Conservation (phyloP, 2,888 invertebrate species). For the Drepana falcataria region DNA sequence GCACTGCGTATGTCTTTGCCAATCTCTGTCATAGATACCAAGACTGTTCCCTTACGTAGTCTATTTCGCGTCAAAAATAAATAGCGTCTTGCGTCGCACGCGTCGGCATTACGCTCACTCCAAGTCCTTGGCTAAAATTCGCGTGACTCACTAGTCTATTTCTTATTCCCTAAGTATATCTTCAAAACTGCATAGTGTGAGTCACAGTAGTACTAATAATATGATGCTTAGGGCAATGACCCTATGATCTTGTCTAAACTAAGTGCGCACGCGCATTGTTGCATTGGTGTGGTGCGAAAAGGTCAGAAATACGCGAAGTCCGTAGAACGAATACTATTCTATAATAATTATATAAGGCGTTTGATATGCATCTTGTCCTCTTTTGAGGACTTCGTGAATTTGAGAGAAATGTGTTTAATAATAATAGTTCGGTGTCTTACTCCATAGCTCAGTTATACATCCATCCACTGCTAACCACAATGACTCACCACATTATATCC, state of each 20-base stretch:
- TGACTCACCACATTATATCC: no score
- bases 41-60: slow-evolving; percentile 20
- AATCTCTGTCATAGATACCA: neutral
- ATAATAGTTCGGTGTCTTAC: no score
- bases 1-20: neutral
- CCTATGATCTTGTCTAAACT: slow-evolving; percentile 48
- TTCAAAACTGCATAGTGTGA: slow-evolving; percentile 69
- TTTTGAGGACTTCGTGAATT: no score
- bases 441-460: no score
- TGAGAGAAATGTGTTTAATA: no score
- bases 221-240: slow-evolving; percentile 52
- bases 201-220: slow-evolving; percentile 46
- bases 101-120: slow-evolving; percentile 25
- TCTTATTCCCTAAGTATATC: slow-evolving; percentile 74
- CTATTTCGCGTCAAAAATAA: slow-evolving; percentile 35
- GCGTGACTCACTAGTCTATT: slow-evolving; percentile 66
- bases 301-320: neutral
- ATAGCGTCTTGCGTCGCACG: slow-evolving; percentile 32
- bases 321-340: no score
- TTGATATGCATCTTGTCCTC: no score
- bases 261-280: slow-evolving; percentile 17
- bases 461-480: no score
- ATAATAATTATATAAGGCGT: no score
- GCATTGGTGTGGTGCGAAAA: neutral
- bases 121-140: slow-evolving; percentile 60